phyloP scores from a whole-genome alignment of 2,113 vertebrate species.

The Carlito syrichta region DNA sequence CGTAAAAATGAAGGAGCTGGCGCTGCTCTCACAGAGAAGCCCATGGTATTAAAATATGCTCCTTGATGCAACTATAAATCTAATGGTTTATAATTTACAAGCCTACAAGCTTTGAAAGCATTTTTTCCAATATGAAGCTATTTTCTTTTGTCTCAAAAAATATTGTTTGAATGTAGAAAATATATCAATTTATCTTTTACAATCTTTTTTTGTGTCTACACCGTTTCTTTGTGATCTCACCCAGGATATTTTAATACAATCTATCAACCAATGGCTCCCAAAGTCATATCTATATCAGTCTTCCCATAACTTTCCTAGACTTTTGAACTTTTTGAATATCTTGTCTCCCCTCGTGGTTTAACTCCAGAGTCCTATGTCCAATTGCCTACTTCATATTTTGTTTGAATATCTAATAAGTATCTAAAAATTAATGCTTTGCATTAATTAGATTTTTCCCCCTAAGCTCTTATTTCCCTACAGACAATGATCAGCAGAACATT shows the following conservation, averaged over 20 bases:
- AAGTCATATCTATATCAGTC: accelerated
- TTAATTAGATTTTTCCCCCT: accelerated
- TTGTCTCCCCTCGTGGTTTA: not conserved
- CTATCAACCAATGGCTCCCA: accelerated
- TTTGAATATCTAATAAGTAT: not conserved
- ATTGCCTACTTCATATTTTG: no score
- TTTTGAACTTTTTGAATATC: not conserved
- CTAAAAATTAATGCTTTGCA: not conserved
- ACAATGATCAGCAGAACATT: not conserved
- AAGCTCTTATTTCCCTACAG: accelerated
- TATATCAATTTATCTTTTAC: accelerated
- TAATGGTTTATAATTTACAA: accelerated
- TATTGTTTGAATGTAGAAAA: not conserved
- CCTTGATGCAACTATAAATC: not conserved
- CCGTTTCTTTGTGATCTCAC: accelerated
- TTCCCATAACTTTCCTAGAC: not conserved
- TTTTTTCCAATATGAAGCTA: no score
- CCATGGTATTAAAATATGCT: not conserved
- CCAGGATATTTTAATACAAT: not conserved
- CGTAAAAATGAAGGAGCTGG: not conserved
- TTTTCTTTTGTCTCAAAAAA: not conserved
- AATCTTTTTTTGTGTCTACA: not conserved
- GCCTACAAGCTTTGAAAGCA: not conserved
- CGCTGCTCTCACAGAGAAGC: not conserved
- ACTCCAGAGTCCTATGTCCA: not conserved